Conservation (phyloP, 2,888 invertebrate genomes). For the Chymomyza caudatula region DNA sequence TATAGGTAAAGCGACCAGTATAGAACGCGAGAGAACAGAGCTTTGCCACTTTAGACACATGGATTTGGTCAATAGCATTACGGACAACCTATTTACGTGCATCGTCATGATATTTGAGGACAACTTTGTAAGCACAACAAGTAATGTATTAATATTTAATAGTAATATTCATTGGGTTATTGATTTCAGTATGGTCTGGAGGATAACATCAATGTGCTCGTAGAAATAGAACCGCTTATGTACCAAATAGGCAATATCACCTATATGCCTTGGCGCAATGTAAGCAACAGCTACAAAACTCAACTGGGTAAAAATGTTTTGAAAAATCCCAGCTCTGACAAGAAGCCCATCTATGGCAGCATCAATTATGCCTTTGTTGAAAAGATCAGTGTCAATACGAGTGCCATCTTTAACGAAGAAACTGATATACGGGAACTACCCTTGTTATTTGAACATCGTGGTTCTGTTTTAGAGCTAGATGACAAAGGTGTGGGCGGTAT, state of each 20-base stretch:
- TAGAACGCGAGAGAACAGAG: slow-evolving; percentile 68
- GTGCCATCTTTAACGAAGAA: slow-evolving; percentile 40
- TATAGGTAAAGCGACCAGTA: slow-evolving; percentile 73
- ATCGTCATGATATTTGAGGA: slow-evolving; percentile 75
- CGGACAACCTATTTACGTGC: slow-evolving; percentile 66
- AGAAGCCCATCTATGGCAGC: slow-evolving; percentile 70
- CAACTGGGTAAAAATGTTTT: slow-evolving; percentile 58
- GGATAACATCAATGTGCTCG: slow-evolving; percentile 71
- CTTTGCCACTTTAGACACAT: slow-evolving; percentile 73
- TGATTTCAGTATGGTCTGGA: slow-evolving; percentile 64
- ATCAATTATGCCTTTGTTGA: slow-evolving; percentile 72
- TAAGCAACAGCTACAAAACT: slow-evolving; percentile 71
- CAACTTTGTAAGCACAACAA: slow-evolving; percentile 68
- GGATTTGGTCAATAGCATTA: slow-evolving; percentile 63
- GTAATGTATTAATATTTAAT: not conserved
- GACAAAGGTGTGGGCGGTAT: slow-evolving; percentile 65
- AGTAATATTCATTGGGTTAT: not conserved
- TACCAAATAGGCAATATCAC: slow-evolving; percentile 72
- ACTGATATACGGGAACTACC: slow-evolving; percentile 54
- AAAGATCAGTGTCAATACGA: slow-evolving; percentile 64
- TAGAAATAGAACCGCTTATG: slow-evolving; percentile 72
- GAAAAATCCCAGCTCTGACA: slow-evolving; percentile 62
- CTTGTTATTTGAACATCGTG: slow-evolving; percentile 67
- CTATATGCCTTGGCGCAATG: slow-evolving; percentile 72
- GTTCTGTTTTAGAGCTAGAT: slow-evolving; percentile 63